Evolutionary conservation across 2,113 vertebrate species (phyloP).

Genomic region (Colius striatus): DNA sequence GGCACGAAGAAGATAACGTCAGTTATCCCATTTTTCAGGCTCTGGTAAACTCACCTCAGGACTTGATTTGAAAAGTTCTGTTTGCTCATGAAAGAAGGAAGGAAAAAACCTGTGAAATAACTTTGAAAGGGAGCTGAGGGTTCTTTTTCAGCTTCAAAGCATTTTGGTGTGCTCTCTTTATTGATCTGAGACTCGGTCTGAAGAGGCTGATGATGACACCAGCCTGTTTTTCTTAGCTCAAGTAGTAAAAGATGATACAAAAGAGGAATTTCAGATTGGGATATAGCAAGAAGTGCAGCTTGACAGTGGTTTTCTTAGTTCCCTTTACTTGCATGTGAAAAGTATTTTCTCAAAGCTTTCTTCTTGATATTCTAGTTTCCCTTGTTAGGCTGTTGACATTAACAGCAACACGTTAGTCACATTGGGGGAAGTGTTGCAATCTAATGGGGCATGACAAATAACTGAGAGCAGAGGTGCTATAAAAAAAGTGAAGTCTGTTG

Average conservation of each 20-base stretch:
- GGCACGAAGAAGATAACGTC: neutral
- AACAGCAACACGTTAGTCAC: neutral
- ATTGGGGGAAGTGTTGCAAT: neutral
- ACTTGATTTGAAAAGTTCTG: neutral
- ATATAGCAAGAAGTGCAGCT: neutral
- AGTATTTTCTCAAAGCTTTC: neutral
- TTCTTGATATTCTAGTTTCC: neutral
- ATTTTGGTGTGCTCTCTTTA: neutral
- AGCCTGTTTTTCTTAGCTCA: neutral
- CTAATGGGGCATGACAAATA: neutral
- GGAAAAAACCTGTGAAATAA: neutral
- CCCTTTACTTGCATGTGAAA: neutral
- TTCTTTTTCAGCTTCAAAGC: slow-evolving; percentile 39
- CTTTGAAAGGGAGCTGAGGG: neutral
- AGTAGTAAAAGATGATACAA: neutral
- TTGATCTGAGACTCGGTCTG: neutral
- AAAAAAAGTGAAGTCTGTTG: neutral
- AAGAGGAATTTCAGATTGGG: neutral
- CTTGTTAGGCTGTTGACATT: neutral
- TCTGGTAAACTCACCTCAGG: neutral
- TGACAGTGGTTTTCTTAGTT: neutral
- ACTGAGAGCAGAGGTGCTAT: neutral
- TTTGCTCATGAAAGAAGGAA: neutral
- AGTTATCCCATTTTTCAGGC: neutral
- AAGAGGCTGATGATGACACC: neutral